A percentile compares a stretch with the other conserved stretches of the same genome.
These are phyloP conservation scores for Biston stratarius DNA, from an alignment of 2,888 invertebrate genomes.

Conservation along the genomic window DNA sequence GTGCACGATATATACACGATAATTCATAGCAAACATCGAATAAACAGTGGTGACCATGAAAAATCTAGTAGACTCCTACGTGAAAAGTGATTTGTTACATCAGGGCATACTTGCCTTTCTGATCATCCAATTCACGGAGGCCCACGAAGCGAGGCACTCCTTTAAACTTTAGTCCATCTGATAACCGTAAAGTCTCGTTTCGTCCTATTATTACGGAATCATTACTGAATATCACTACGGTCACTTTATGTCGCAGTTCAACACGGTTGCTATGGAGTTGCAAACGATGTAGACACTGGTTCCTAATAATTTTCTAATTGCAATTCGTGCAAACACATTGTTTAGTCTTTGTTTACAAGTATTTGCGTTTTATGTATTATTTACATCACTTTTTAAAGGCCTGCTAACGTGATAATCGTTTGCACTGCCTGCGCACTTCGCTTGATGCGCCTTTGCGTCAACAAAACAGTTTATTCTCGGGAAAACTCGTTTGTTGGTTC, in stretches of 20 bases:
- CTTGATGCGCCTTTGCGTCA: slow-evolving; percentile 78
- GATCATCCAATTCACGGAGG: slow-evolving; percentile 82
- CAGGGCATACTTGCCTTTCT: slow-evolving; percentile 83
- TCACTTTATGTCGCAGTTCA: slow-evolving; percentile 77
- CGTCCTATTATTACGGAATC: slow-evolving; percentile 70
- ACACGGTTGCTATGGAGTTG: slow-evolving; percentile 71
- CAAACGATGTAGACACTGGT: slow-evolving; percentile 65
- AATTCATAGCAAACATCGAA: slow-evolving; percentile 47
- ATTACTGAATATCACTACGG: slow-evolving; percentile 69
- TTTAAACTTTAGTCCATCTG: slow-evolving; percentile 64
- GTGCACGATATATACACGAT: slow-evolving; percentile 19
- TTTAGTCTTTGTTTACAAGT: slow-evolving; percentile 69
- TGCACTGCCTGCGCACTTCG: slow-evolving; percentile 84
- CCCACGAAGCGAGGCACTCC: slow-evolving; percentile 73
- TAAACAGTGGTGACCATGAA: slow-evolving; percentile 70
- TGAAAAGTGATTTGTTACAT: slow-evolving; percentile 62
- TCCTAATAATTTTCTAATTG: slow-evolving; percentile 38
- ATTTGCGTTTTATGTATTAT: slow-evolving; percentile 71
- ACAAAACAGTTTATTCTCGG: slow-evolving; percentile 69
- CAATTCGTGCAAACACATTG: slow-evolving; percentile 55
- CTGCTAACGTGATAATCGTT: slow-evolving; percentile 80
- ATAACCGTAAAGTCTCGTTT: slow-evolving; percentile 56
- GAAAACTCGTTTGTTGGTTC: slow-evolving; percentile 54
- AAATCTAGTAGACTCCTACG: slow-evolving; percentile 46
- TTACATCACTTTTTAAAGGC: slow-evolving; percentile 80